Evolutionary conservation across 2,888 invertebrate species (phyloP), one percentile per base, ranked within the genome.

Genomic region (Yponomeuta evonymella): DNA sequence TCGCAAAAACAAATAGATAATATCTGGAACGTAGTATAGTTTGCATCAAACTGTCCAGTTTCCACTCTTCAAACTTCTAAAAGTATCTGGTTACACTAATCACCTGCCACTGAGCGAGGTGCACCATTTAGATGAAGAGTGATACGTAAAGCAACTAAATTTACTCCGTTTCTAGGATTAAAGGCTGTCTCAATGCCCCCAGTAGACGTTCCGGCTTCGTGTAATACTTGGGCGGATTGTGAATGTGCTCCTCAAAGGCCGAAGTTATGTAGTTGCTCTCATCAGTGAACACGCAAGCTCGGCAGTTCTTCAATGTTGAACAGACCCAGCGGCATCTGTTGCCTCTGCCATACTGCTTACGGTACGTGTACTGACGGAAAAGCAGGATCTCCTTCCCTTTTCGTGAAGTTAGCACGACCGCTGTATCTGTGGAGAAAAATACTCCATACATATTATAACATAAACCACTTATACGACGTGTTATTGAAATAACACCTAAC

Each of bases 301-400:
- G 81, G 74, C 92, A 92, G 75, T 88, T 90, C 76, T 90, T 91
- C 71, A 80, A 72, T 0, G 87, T 91, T 12, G 92, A 90, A 71
- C 92, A 92, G 1, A 88, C 84, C 91, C 91, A 92, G 33, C 91
- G 84, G 6, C 80, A 75, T 48, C 81, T 82, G 6, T 78, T 76
- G 0, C 74, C 74, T 65, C 82, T 86, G 4, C 75, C 74, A 74
- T 91, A 90, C 68, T 90, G 89, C 73, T 84, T 88, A 2, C 90
- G 81, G 72, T 92, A 92, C 0, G 92, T 92, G 72, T 81, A 90
- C 69, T 84, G 80, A 2, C 85, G 83, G 75, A 86, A 89, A 4
- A 91, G 79, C 0, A 92, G 80, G 81, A 92, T 88, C 72, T 90
- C 87, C 74, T 85, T 90, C 15, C 90, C 90, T 79, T 90, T 90